Percentiles rank a stretch among this genome's conserved stretches.
Evolutionary conservation across 2,797 vertebrate species (phyloP).

Genomic region (Spondyliosoma cantharus): DNA sequence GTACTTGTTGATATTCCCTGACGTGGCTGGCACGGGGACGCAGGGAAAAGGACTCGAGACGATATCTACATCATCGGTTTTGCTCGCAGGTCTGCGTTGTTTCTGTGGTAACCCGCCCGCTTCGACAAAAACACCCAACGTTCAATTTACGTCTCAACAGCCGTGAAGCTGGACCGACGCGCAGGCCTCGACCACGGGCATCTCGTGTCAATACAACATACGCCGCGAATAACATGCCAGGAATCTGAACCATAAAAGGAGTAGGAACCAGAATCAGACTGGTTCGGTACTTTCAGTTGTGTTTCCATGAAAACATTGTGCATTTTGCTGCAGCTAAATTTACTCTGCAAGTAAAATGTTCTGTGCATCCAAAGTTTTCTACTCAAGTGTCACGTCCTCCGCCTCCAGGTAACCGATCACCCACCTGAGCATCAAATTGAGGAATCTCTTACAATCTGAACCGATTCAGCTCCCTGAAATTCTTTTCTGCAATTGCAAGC

Average conservation of each 20-base stretch:
- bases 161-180: background rate
- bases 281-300: background rate
- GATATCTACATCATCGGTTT: background rate
- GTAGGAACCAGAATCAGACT: background rate
- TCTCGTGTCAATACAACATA: background rate
- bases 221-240: background rate
- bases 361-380: background rate
- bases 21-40: background rate
- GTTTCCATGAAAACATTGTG: background rate
- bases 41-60: background rate
- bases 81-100: background rate
- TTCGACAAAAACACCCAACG: background rate
- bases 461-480: background rate
- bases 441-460: background rate
- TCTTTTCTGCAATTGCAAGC: conserved; percentile 20
- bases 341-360: background rate
- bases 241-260: background rate
- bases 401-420: background rate
- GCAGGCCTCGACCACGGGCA: background rate
- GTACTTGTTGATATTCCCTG: conserved; percentile 10
- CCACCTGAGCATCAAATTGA: background rate
- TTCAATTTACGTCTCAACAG: conserved; percentile 12
- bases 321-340: background rate
- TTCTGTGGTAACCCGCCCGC: conserved; percentile 3
- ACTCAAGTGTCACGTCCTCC: background rate